Percentiles rank a stretch among this genome's conserved stretches.
Conservation (phyloP, 2,888 invertebrate species). For the Himalopsyche anomala region DNA sequence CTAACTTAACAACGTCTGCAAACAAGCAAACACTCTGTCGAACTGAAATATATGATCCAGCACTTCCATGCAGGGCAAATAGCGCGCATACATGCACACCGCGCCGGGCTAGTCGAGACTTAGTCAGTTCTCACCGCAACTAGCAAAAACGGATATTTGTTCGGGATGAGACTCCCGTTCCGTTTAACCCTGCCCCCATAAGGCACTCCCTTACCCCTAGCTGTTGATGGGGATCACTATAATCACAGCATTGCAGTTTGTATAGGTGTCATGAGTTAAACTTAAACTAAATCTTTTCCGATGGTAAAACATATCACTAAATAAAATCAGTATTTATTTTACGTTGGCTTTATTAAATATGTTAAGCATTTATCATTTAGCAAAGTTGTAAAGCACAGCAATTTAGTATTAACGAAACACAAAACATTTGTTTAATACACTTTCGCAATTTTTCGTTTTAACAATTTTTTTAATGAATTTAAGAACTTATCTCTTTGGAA, state of each 20-base stretch:
- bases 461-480: no score
- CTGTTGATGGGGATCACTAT: conserved; percentile 3
- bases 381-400: no score
- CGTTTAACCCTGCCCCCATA: conserved; percentile 41
- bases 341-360: no score
- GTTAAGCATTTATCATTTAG: no score
- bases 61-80: conserved; percentile 34
- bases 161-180: conserved; percentile 48
- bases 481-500: no score
- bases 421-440: no score
- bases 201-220: conserved; percentile 7
- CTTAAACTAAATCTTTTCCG: no score
- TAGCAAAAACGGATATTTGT: conserved; percentile 60
- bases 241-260: background rate
- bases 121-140: conserved; percentile 54
- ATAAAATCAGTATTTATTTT: no score
- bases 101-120: conserved; percentile 50
- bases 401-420: no score
- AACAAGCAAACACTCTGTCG: conserved; percentile 61
- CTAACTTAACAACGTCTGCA: conserved; percentile 63
- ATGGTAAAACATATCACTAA: no score
- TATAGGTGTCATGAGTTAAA: no score
- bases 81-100: conserved; percentile 32
- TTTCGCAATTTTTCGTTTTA: no score
- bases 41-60: conserved; percentile 53